Conservation (phyloP, 1,140 invertebrate genomes). For the Melanaphis sacchari region DNA sequence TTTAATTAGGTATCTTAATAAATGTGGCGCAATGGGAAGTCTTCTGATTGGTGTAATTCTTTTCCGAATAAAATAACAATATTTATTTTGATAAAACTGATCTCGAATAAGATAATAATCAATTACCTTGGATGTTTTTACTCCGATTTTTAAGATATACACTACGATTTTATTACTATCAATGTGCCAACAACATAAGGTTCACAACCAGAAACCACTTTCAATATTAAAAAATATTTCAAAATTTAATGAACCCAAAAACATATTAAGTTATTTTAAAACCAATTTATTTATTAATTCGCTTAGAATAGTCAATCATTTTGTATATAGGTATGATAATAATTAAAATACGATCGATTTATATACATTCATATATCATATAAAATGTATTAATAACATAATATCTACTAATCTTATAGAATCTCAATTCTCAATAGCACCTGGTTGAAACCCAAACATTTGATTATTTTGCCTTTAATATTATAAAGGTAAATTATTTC, state of each 20-base stretch:
- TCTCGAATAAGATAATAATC: not conserved
- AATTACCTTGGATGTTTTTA: not conserved
- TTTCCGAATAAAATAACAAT: not conserved
- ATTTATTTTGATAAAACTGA: not conserved
- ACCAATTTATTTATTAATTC: not conserved
- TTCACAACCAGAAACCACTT: not conserved
- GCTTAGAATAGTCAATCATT: not conserved
- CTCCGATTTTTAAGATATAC: too few relatives aligned
- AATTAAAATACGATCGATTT: not conserved
- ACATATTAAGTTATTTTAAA: not conserved
- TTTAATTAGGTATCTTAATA: not conserved
- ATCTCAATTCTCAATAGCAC: not conserved
- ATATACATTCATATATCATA: not conserved
- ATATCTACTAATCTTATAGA: not conserved
- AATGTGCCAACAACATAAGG: not conserved
- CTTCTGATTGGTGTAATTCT: too few relatives aligned
- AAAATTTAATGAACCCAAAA: not conserved
- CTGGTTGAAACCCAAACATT: not conserved
- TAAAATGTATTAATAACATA: not conserved
- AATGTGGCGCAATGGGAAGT: not conserved
- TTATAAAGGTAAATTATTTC: not conserved
- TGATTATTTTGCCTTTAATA: not conserved
- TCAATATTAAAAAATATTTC: not conserved
- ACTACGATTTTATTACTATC: not conserved
- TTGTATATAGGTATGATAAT: not conserved